phyloP scores from a whole-genome alignment of 2,797 vertebrate species.

The Phaenicophaeus curvirostris region DNA sequence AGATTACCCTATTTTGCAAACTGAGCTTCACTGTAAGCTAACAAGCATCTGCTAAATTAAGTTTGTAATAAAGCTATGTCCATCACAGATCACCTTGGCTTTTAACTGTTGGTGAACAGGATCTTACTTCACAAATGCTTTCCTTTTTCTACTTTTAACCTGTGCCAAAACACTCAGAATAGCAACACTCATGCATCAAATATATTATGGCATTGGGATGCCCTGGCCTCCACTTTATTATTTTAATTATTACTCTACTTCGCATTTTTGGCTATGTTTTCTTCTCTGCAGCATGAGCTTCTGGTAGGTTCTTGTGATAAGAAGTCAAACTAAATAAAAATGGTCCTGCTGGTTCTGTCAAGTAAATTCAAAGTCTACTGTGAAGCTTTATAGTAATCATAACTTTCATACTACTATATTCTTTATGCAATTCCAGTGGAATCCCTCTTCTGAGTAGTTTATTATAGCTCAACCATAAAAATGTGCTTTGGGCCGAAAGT shows the following conservation, averaged over 20 bases:
- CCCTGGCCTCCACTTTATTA: neutral
- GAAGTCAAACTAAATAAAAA: constrained; percentile 43
- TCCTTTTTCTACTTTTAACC: neutral
- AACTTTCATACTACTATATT: constrained; percentile 39
- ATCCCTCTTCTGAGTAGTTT: constrained; percentile 54
- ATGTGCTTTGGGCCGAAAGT: constrained; percentile 61
- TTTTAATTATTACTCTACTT: constrained; percentile 4
- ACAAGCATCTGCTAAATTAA: neutral
- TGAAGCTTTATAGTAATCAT: constrained; percentile 38
- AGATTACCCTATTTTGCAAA: constrained; percentile 21
- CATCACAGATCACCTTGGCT: neutral
- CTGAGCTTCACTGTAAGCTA: neutral
- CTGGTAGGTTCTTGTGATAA: neutral
- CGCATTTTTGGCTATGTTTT: constrained; percentile 31
- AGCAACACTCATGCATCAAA: neutral
- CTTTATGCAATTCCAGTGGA: constrained; percentile 53
- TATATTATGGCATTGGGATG: neutral
- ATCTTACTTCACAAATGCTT: neutral
- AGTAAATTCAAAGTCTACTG: constrained; percentile 22
- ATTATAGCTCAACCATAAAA: constrained; percentile 54
- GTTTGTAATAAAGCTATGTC: neutral
- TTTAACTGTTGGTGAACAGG: neutral
- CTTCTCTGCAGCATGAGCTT: neutral
- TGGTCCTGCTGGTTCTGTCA: constrained; percentile 36
- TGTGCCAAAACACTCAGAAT: neutral